phyloP scores from a whole-genome alignment of 2,113 vertebrate genomes.

The Rhinolophus ferrumequinum region DNA sequence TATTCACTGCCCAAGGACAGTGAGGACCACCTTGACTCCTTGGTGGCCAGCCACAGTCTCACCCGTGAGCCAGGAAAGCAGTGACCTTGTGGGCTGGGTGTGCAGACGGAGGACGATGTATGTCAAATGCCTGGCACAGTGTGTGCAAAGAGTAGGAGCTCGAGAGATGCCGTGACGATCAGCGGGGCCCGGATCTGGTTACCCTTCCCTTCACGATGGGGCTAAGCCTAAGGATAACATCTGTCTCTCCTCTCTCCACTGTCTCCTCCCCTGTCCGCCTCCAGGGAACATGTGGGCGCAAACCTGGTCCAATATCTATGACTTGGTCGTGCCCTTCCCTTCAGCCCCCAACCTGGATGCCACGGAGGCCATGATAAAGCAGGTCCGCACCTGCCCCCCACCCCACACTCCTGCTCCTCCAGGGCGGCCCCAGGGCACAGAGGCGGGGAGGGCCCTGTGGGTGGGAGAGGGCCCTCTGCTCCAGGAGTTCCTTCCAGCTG shows the following conservation, averaged over 20 bases:
- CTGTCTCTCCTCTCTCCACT: background rate
- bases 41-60: background rate
- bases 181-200: background rate
- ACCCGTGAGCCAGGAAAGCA: background rate
- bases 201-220: background rate
- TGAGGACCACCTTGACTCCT: background rate
- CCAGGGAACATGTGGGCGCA: slow-evolving; percentile 99
- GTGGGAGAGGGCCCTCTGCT: background rate
- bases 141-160: background rate
- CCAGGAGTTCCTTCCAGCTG: background rate
- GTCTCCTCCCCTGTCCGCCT: background rate
- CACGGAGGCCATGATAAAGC: slow-evolving; percentile 93
- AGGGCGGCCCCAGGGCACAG: background rate
- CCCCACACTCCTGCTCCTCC: background rate
- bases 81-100: background rate
- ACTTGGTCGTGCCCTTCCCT: slow-evolving; percentile 92
- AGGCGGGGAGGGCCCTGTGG: background rate
- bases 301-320: slow-evolving; percentile 96
- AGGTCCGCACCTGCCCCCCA: slow-evolving; percentile 85
- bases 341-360: slow-evolving; percentile 92
- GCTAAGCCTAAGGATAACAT: background rate
- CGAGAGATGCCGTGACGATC: background rate
- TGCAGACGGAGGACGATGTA: background rate
- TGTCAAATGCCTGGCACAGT: background rate
- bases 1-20: background rate